These are phyloP conservation scores for Choreutis nemorana DNA, from an alignment of 2,888 invertebrate species.

Conservation along the genomic window DNA sequence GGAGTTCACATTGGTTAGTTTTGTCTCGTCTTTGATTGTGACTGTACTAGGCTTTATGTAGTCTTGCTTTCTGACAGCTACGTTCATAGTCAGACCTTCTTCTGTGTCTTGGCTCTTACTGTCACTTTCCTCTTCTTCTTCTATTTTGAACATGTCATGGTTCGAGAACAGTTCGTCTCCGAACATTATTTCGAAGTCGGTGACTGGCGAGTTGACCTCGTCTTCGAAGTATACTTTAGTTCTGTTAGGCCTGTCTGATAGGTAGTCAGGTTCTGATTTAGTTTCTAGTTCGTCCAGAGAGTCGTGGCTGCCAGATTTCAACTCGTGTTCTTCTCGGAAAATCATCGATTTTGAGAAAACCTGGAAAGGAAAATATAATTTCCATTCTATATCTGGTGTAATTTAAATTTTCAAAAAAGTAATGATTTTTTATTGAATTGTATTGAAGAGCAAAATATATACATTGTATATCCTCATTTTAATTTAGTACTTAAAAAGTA, in stretches of 20 bases:
- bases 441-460: too few species aligned
- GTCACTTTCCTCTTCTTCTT: conserved; percentile 55
- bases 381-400: too few species aligned
- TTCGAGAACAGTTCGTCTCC: conserved; percentile 51
- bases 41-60: conserved; percentile 52
- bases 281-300: conserved; percentile 50
- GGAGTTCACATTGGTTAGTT: conserved; percentile 43
- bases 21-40: conserved; percentile 50
- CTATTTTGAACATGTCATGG: conserved; percentile 56
- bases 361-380: conserved; percentile 28
- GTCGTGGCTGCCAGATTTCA: conserved; percentile 34
- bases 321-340: conserved; percentile 53
- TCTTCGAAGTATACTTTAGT: conserved; percentile 61
- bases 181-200: conserved; percentile 64
- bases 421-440: too few species aligned
- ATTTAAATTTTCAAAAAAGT: too few species aligned
- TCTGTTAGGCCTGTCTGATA: conserved; percentile 45
- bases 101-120: conserved; percentile 40
- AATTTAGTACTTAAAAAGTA: too few species aligned
- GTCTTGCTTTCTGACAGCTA: conserved; percentile 44
- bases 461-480: too few species aligned
- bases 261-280: conserved; percentile 51
- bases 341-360: conserved; percentile 61
- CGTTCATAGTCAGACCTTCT: conserved; percentile 52
- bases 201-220: conserved; percentile 54